A percentile compares a stretch with the other conserved stretches of the same genome.
Evolutionary conservation across 92 coral and sea anemone genomes (phyloP).

Genomic region (Parazoanthus swiftii): DNA sequence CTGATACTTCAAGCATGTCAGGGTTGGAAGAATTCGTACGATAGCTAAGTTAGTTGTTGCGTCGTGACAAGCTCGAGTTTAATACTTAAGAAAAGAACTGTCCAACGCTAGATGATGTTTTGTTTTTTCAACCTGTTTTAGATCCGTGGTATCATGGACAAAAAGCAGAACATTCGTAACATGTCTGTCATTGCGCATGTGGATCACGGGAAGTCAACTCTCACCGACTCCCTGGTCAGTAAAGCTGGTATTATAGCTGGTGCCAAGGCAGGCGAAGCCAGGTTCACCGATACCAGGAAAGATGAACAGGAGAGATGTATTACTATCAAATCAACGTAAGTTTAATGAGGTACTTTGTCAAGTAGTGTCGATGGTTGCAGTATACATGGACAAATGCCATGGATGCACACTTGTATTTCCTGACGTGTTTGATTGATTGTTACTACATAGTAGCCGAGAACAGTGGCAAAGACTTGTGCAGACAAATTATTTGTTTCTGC

Average conservation of each 20-base stretch:
- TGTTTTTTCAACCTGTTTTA: conserved; percentile 31
- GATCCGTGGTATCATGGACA: conserved; percentile 99
- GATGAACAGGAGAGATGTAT: conserved; percentile 98
- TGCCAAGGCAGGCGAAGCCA: conserved; percentile 87
- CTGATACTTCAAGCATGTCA: no score
- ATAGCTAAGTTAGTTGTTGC: no score
- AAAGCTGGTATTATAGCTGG: conserved; percentile 96
- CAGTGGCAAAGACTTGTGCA: no score
- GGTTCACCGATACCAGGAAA: conserved; percentile 96
- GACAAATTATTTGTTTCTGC: no score
- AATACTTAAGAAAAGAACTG: no score
- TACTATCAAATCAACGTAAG: conserved; percentile 98
- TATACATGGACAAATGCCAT: no score
- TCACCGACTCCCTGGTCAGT: conserved; percentile 93
- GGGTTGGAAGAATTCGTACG: no score
- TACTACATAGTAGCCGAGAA: no score
- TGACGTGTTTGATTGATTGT: no score
- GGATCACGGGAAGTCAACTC: conserved; percentile 97
- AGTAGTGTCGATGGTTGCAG: neutral
- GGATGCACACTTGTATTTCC: no score
- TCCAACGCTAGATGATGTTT: neutral
- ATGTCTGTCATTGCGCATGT: conserved; percentile 99
- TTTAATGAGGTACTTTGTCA: neutral
- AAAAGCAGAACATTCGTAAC: conserved; percentile 90
- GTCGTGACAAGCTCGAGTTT: neutral